Conservation (phyloP, 2,888 invertebrate genomes). For the Isoperla grammatica region DNA sequence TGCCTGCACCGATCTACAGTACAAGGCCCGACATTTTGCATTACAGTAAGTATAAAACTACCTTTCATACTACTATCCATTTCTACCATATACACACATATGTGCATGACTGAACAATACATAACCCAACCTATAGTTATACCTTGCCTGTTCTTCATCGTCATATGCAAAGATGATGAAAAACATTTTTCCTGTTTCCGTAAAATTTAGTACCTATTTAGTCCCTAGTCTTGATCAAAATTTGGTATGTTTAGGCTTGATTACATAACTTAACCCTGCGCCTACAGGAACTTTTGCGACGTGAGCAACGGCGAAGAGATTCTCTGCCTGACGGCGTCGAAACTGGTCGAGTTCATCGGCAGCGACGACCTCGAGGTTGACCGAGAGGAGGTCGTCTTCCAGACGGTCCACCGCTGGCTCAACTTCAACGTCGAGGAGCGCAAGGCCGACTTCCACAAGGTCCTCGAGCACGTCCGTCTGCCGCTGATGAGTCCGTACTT, state of each 20-base stretch:
- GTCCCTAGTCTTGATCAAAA: too few relatives aligned
- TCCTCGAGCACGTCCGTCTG: conserved; percentile 45
- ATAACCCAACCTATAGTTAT: too few relatives aligned
- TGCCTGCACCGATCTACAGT: conserved; percentile 44
- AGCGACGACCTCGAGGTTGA: conserved; percentile 45
- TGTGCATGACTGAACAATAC: too few relatives aligned
- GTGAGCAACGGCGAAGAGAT: conserved; percentile 43
- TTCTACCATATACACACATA: too few relatives aligned
- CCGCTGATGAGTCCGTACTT: conserved; percentile 47
- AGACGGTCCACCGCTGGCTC: conserved; percentile 46
- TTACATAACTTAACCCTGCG: too few relatives aligned
- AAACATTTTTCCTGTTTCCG: too few relatives aligned
- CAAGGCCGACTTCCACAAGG: conserved; percentile 40
- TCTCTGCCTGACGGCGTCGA: conserved; percentile 41
- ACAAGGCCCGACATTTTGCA: conserved; percentile 43
- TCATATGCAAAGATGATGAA: too few relatives aligned
- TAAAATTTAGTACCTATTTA: too few relatives aligned
- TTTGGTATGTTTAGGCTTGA: too few relatives aligned
- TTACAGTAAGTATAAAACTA: conserved; percentile 36
- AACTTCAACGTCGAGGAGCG: conserved; percentile 39
- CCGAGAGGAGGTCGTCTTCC: conserved; percentile 47
- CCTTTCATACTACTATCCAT: not conserved
- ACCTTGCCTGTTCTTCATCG: too few relatives aligned
- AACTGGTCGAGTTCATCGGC: conserved; percentile 45
- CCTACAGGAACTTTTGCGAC: conserved; percentile 39